Evolutionary conservation across 1,140 invertebrate species (phyloP).

Genomic region (Whitmania pigra): DNA sequence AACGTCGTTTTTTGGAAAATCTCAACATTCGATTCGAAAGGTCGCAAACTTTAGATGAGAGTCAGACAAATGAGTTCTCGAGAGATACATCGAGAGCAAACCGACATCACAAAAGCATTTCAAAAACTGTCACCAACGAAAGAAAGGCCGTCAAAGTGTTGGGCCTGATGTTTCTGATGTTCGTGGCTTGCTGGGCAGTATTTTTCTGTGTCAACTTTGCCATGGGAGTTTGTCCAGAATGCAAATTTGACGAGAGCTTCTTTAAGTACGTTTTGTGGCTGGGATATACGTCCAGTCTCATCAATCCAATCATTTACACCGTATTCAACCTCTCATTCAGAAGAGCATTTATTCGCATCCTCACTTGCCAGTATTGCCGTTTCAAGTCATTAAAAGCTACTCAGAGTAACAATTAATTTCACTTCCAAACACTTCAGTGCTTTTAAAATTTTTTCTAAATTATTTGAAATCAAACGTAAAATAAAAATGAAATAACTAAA

Average conservation of each 20-base stretch:
- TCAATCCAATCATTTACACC: slow-evolving; percentile 78
- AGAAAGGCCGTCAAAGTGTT: slow-evolving; percentile 84
- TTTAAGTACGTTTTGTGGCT: slow-evolving; percentile 52
- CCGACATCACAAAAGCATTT: slow-evolving; percentile 4
- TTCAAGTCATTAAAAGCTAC: too few relatives aligned
- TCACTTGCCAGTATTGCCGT: slow-evolving; percentile 51
- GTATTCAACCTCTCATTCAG: slow-evolving; percentile 59
- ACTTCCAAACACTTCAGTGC: too few relatives aligned
- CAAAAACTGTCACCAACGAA: slow-evolving; percentile 45
- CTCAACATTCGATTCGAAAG: too few relatives aligned
- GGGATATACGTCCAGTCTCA: slow-evolving; percentile 80
- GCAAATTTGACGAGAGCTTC: slow-evolving; percentile 44
- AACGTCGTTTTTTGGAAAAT: too few relatives aligned
- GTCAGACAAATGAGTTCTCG: too few relatives aligned
- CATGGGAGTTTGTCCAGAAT: slow-evolving; percentile 58
- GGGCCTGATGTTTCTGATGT: slow-evolving; percentile 81
- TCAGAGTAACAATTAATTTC: too few relatives aligned
- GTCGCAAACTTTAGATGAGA: too few relatives aligned
- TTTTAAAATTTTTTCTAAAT: too few relatives aligned
- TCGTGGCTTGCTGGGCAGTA: slow-evolving; percentile 81
- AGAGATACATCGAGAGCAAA: not conserved
- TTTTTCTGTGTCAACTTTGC: slow-evolving; percentile 79
- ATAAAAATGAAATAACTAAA: too few relatives aligned
- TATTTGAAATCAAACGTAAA: too few relatives aligned
- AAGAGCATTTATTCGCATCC: slow-evolving; percentile 67